Conservation (phyloP, 2,113 vertebrate genomes). For the Sceloporus tristichus region DNA sequence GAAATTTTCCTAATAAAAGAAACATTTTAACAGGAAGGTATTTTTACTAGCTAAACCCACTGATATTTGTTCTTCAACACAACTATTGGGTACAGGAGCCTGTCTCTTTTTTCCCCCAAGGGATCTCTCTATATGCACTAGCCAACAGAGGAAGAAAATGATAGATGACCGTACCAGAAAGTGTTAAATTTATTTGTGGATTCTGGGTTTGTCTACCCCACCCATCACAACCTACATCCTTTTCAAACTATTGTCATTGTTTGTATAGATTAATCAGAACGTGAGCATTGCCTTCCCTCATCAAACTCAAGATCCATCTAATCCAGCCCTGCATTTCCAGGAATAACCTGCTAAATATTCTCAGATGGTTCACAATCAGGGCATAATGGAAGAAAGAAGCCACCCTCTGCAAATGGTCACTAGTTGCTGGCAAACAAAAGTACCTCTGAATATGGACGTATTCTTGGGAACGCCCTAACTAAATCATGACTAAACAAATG, state of each 20-base stretch:
- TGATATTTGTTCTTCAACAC: too few relatives aligned
- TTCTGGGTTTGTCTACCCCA: not conserved
- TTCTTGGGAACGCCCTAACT: not conserved
- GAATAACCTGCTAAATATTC: not conserved
- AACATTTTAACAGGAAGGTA: too few relatives aligned
- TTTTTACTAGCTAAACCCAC: too few relatives aligned
- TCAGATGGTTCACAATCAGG: not conserved
- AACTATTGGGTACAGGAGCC: too few relatives aligned
- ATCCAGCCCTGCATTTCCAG: not conserved
- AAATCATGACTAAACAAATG: not conserved
- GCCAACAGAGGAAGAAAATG: not conserved
- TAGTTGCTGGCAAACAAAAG: not conserved
- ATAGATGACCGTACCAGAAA: not conserved
- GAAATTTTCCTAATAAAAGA: too few relatives aligned
- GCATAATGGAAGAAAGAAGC: not conserved
- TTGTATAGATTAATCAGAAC: constrained; percentile 11
- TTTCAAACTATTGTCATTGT: not conserved
- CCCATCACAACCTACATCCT: constrained; percentile 32
- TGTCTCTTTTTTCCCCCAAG: too few relatives aligned
- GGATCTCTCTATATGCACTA: too few relatives aligned
- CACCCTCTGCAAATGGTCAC: not conserved
- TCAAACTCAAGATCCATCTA: not conserved
- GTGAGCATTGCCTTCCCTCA: not conserved
- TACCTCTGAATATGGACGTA: not conserved
- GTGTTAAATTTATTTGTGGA: not conserved